Base-by-base conservation (phyloP, 2,888 invertebrate species). In the Eugnorisma glareosa region DNA sequence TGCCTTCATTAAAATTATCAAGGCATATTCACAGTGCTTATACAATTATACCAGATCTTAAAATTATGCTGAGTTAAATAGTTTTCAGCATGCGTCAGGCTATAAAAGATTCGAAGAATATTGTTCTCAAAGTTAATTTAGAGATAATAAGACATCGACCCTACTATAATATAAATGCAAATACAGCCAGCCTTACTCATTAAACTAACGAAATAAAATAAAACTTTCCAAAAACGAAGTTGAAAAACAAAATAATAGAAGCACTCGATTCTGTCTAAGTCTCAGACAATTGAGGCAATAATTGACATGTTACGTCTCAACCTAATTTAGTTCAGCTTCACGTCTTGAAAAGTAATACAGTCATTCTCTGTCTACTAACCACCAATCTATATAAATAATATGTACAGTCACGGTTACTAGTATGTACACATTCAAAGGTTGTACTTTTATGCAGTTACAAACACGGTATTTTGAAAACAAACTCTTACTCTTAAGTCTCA, bases 321-420 rank as follows among this genome's bases (percentile, higher is more conserved):
- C 43, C 72, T 77, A 70, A 83, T 85, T 73, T 66, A 48, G 61
- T 66, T 77, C 43, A 71, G 59, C n/a, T 70, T 57, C 59, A 77
- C 28, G 68, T 75, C 83, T 85, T 68, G 71, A 72, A 81, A 81
- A 71, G 61, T 73, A 82, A 83, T 82, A 77, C 73, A 83, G 70
- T 68, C 54, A 57, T 69, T n/a, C 31, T 45, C 43, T 35, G 51
- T 64, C 51, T 66, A 70, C 45, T 51, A 61, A 67, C 82, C 72
- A 40, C 45, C 73, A 54, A 68, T 72, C 1, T 64, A 63, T 37
- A 31, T 43, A 43, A n/a, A 21, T 31, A n/a, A 21, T 31, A 54
- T 45, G 28, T 59, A 61, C 37, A 61, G 43, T 37, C 28, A 18
- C 57, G 2, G 1, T 59, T 3, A 18, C 31, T 31, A 3, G 31